Evolutionary conservation across 2,113 vertebrate species (phyloP), one percentile per base, ranked within the genome.

Genomic region (Arizona elegans): DNA sequence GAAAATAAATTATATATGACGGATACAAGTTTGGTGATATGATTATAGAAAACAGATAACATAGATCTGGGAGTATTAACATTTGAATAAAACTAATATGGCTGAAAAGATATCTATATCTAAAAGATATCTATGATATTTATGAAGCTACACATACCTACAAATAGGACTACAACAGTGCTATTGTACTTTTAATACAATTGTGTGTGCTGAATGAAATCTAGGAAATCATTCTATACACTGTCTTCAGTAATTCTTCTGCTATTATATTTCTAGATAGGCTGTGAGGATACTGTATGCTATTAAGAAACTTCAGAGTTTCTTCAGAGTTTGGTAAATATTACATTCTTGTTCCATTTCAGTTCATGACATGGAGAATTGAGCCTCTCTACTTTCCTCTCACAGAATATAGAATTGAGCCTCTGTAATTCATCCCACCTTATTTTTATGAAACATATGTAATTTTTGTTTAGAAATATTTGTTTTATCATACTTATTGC

Each of bases 141-240:
- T 93, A 65, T 88, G 43, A 62, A 92, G 87, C 89, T 89, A 53
- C 23, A 86, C n/a, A 92, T 91, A 89, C 86, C 56, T n/a, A 62
- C 58, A 94, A 87, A 92, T 92, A 87, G 13, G 89, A 29, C 33
- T 92, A 93, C 92, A 94, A 93, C 0, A 10, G 47, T 92, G 81
- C 86, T 94, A 70, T 91, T 93, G 11, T 91, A 55, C 90, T 95
- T 94, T 94, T 95, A 95, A 91, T 81, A 91, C 58, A 95, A 94
- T 87, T 55, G 56, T 85, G 93, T 91, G 0, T 43, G 94, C 90
- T 59, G 90, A 94, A 92, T 12, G 88, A 55, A 94, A 92, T 89
- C 58, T 93, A 91, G 94, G 93, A 95, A 91, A 92, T 81, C 58
- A 93, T 95, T 94, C 33, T 75, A 93, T 85, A 81, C 33, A 92